Evolutionary conservation across 2,113 vertebrate species (phyloP).

Genomic region (Syngnathus floridae): DNA sequence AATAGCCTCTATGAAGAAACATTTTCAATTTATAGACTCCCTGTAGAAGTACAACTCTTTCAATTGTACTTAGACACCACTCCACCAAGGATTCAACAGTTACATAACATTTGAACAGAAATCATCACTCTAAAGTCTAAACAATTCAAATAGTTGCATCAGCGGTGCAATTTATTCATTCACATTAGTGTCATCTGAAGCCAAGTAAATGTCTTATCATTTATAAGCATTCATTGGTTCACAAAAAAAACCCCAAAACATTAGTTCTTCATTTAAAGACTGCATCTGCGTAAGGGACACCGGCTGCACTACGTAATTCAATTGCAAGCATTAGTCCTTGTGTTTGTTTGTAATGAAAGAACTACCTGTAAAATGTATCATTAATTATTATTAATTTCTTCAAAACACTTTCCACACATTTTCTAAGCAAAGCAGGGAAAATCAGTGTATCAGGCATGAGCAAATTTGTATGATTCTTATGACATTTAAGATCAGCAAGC

Average conservation of each 20-base stretch:
- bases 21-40: not conserved
- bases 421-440: not conserved
- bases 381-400: slow-evolving; percentile 4
- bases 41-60: not conserved
- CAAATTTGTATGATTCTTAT: not conserved
- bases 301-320: not conserved
- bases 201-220: no score
- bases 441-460: not conserved
- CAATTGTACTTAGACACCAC: not conserved
- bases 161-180: not conserved
- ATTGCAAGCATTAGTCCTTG: not conserved
- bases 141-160: not conserved
- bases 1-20: no score
- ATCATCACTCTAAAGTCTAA: not conserved
- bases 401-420: slow-evolving; percentile 20
- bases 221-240: no score
- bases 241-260: no score
- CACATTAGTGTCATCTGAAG: not conserved
- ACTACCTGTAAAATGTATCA: not conserved
- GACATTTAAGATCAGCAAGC: not conserved
- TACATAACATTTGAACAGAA: not conserved
- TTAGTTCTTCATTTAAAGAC: not conserved
- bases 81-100: not conserved
- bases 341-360: not conserved
- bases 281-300: not conserved